phyloP scores from a whole-genome alignment of 2,888 invertebrate genomes.

The Hypselothyrea guttata region DNA sequence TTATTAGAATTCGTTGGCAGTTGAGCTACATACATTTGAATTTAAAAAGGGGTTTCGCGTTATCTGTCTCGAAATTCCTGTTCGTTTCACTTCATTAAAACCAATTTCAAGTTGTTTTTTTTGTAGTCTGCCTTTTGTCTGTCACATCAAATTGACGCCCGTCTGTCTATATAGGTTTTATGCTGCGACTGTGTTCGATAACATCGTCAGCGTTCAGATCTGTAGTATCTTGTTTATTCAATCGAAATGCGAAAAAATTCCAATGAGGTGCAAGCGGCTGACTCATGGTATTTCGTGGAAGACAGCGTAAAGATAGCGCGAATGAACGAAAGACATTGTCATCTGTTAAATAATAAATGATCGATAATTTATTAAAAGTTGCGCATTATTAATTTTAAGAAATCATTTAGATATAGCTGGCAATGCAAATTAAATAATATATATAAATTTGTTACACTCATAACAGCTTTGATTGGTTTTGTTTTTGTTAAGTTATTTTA shows the following conservation, averaged over 20 bases:
- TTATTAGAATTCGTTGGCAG: slow-evolving; percentile 57
- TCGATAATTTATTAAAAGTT: no score
- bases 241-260: slow-evolving; percentile 26
- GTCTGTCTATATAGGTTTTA: slow-evolving; percentile 50
- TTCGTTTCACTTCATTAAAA: slow-evolving; percentile 53
- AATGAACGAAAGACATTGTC: background rate
- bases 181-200: slow-evolving; percentile 20
- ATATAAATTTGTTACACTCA: no score
- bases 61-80: slow-evolving; percentile 22
- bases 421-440: no score
- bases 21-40: slow-evolving; percentile 29
- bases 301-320: background rate
- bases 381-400: no score
- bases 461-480: no score
- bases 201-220: slow-evolving; percentile 21
- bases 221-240: slow-evolving; percentile 28
- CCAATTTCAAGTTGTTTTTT: slow-evolving; percentile 30
- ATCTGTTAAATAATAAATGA: no score
- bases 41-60: slow-evolving; percentile 33
- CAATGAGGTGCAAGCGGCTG: slow-evolving; percentile 19
- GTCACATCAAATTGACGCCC: slow-evolving; percentile 53
- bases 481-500: no score
- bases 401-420: no score
- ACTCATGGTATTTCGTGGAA: slow-evolving; percentile 30
- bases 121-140: slow-evolving; percentile 25